Conservation (phyloP, 2,888 invertebrate genomes). For the Chesias legatella region DNA sequence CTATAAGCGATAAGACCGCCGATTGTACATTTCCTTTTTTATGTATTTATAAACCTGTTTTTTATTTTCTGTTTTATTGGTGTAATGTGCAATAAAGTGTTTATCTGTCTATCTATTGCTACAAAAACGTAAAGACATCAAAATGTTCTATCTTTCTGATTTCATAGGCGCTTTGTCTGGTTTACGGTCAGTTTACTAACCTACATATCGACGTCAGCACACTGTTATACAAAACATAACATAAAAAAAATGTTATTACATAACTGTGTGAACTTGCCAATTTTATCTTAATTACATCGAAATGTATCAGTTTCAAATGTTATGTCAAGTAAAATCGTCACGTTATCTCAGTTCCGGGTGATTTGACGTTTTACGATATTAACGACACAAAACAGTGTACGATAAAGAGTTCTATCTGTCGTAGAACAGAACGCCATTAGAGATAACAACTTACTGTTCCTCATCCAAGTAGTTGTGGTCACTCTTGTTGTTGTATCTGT, state of each 20-base stretch:
- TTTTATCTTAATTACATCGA: background rate
- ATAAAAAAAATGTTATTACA: background rate
- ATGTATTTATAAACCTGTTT: too few species aligned
- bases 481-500: constrained; percentile 80
- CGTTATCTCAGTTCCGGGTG: constrained; percentile 3
- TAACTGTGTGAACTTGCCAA: background rate
- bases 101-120: too few species aligned
- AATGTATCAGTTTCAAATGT: too few species aligned
- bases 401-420: too few species aligned
- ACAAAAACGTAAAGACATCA: too few species aligned
- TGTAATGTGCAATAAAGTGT: too few species aligned
- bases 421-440: too few species aligned
- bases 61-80: too few species aligned
- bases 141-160: background rate
- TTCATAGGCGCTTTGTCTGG: background rate
- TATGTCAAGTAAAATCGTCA: background rate
- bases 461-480: constrained; percentile 81
- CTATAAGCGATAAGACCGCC: too few species aligned
- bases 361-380: background rate
- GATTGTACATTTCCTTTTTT: too few species aligned
- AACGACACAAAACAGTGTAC: too few species aligned
- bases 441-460: constrained; percentile 55
- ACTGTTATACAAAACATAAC: background rate
- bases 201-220: constrained; percentile 1
- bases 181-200: background rate